Evolutionary conservation across 2,797 vertebrate species (phyloP), one percentile per base, ranked within the genome.

Genomic region (Protosalanx chinensis): DNA sequence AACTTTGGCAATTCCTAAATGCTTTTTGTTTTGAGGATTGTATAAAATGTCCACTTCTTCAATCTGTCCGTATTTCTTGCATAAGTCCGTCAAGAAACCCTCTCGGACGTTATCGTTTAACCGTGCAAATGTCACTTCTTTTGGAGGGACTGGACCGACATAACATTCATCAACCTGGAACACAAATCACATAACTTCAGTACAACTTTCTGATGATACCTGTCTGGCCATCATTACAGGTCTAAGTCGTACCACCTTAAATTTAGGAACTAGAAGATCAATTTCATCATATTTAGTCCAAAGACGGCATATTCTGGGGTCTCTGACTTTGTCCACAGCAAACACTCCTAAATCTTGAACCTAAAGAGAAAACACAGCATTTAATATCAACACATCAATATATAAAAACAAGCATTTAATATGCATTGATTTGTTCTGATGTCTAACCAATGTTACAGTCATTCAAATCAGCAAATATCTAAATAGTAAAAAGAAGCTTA

Each of bases 91-190:
- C 86, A 99, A 80, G 88, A 99, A 99, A 70, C 88, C 91, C 84
- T 96, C 94, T 0, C 91, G 94, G 66, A 99, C 94, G 79, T 99
- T 99, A 90, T 99, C 97, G 0, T 99, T 99, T 77, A 99, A 85
- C 88, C 95, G 93, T 78, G 95, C 94, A 90, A 99, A 97, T 27
- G 97, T 99, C 82, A 99, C 94, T 94, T 99, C 96, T 89, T 96
- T 99, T 29, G 95, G 96, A 83, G 94, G 96, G 85, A 97, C 91
- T 0, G 95, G 94, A 58, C 96, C 98, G 75, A 98, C 92, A 12
- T 97, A 98, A 85, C 94, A 94, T 68, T 98, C 96, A 85, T 99
- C 98, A 72, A 98, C 93, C 98, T 99, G 90, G 57, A 80, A 74
- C 4, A 27, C 62, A 73, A 76, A 46, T 30, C 56, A 65, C 23